These are phyloP conservation scores for Noctilio leporinus DNA, from an alignment of 2,113 vertebrate species.

Conservation along the genomic window DNA sequence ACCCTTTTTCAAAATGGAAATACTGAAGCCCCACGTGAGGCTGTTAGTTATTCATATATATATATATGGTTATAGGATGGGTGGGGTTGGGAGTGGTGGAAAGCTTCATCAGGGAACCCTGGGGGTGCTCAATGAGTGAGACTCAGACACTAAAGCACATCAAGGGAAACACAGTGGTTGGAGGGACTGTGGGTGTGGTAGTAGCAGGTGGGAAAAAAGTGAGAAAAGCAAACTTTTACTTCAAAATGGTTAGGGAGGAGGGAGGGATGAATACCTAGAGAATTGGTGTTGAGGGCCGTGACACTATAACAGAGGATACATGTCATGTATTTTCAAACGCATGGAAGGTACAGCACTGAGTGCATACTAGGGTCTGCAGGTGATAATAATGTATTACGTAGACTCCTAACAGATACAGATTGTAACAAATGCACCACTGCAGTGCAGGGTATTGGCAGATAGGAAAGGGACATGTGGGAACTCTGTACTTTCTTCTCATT, in stretches of 20 bases:
- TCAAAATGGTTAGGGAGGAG: background rate
- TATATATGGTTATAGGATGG: no score
- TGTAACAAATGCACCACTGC: background rate
- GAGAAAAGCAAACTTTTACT: background rate
- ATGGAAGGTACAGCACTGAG: no score
- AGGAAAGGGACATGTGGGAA: background rate
- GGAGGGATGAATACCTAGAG: background rate
- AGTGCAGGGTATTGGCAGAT: background rate
- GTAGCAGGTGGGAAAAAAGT: background rate
- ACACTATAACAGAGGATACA: accelerated
- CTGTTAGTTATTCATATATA: background rate
- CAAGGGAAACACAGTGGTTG: background rate
- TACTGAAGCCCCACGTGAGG: background rate
- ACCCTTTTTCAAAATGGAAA: background rate
- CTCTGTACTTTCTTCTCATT: background rate
- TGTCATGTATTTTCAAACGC: background rate
- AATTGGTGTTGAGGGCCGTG: background rate
- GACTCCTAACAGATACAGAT: background rate
- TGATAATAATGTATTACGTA: background rate
- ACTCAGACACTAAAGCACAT: background rate
- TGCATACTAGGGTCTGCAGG: background rate
- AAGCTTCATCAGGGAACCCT: background rate
- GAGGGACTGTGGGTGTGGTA: no score
- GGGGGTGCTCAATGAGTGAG: accelerated
- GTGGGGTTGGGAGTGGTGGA: background rate